These are phyloP conservation scores for Morpho achilles DNA, from an alignment of 2,888 invertebrate species.

Conservation along the genomic window DNA sequence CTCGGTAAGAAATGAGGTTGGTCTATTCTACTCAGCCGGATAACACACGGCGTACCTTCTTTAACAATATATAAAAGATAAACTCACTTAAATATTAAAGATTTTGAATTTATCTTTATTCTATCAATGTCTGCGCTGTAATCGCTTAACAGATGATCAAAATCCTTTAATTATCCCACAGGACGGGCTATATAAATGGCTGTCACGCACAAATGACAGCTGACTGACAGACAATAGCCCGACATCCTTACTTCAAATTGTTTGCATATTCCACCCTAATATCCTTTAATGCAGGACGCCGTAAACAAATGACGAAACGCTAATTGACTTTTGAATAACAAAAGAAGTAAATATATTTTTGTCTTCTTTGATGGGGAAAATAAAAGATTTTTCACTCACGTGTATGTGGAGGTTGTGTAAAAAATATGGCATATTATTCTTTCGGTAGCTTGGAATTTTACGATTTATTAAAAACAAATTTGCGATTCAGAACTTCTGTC, in stretches of 20 bases:
- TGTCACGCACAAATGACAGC: slow-evolving; percentile 16
- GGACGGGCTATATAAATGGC: slow-evolving; percentile 7
- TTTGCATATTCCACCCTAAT: slow-evolving; percentile 10
- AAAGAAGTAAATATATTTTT: slow-evolving; percentile 19
- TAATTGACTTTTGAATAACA: slow-evolving; percentile 26
- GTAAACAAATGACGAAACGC: slow-evolving; percentile 18
- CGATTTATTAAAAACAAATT: too few relatives aligned
- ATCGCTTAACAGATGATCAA: slow-evolving; percentile 2
- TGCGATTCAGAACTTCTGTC: too few relatives aligned
- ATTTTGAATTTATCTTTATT: not conserved
- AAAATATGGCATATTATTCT: slow-evolving; percentile 11
- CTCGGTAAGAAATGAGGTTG: too few relatives aligned
- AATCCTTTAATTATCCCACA: slow-evolving; percentile 9
- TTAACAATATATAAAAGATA: too few relatives aligned
- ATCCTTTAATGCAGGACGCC: slow-evolving; percentile 17
- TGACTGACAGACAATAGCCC: slow-evolving; percentile 16
- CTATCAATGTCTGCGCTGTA: not conserved
- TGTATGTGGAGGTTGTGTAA: slow-evolving; percentile 3
- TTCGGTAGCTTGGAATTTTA: not conserved
- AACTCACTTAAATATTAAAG: too few relatives aligned
- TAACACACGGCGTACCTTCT: too few relatives aligned
- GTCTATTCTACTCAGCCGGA: too few relatives aligned
- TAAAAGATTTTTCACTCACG: slow-evolving; percentile 17
- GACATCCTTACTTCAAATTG: slow-evolving; percentile 12
- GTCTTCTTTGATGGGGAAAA: slow-evolving; percentile 15